Conservation (phyloP, 2,888 invertebrate genomes). For the Neoscelio sp. region DNA sequence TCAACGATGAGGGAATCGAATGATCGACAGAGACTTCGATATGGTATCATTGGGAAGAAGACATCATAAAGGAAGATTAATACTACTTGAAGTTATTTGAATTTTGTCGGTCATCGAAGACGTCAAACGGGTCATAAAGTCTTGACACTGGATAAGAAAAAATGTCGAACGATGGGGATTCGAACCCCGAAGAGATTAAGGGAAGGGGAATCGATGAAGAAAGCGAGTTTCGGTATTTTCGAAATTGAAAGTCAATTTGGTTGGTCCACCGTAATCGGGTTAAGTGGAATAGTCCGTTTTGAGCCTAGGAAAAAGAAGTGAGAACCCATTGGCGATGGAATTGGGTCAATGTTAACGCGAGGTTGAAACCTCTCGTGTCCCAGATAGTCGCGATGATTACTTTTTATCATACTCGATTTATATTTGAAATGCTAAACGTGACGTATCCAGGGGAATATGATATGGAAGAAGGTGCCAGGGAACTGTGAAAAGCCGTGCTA, state of each 20-base stretch:
- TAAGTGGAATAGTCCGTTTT: conserved; percentile 20
- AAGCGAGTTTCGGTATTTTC: background rate
- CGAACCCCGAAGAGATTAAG: background rate
- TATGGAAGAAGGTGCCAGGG: conserved; percentile 51
- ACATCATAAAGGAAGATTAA: no score
- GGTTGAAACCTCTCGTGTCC: conserved; percentile 63
- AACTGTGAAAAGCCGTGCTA: conserved; percentile 41
- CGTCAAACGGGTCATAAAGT: conserved; percentile 35
- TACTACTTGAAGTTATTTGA: conserved; percentile 26
- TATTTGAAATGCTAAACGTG: conserved; percentile 48
- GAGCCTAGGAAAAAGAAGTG: conserved; percentile 60
- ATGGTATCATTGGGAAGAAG: no score
- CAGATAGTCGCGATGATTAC: conserved; percentile 63
- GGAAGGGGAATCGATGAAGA: background rate
- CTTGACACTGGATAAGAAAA: conserved; percentile 17
- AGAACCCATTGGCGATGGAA: conserved; percentile 76
- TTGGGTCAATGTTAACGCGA: conserved; percentile 78
- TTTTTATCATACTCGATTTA: conserved; percentile 59
- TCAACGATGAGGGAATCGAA: no score
- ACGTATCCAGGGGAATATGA: conserved; percentile 48
- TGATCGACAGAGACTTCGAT: no score
- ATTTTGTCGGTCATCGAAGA: conserved; percentile 44
- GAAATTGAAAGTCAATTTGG: conserved; percentile 6
- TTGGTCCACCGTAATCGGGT: background rate
- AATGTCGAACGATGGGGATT: no score